Conservation (phyloP, 1,140 invertebrate species). For the Ctenoplectra terminalis region DNA sequence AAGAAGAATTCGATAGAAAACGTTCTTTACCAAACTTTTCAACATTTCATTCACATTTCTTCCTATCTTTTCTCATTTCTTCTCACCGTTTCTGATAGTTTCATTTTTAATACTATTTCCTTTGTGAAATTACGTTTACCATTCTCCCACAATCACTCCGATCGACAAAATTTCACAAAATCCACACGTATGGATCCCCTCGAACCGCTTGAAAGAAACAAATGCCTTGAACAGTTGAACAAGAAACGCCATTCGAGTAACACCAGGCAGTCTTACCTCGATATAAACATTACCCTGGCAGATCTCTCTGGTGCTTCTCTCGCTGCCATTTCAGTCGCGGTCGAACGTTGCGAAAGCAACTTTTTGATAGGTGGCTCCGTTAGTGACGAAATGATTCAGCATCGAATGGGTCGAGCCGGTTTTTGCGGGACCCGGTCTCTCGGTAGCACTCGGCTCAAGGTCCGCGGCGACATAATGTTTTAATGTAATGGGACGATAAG, state of each 20-base stretch:
- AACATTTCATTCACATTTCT: no score
- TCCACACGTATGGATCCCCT: not conserved
- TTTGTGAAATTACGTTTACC: not conserved
- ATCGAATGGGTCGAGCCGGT: slow-evolving; percentile 27
- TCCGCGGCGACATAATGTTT: slow-evolving; percentile 32
- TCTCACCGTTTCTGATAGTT: no score
- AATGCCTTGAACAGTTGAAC: not conserved
- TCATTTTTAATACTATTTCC: not conserved
- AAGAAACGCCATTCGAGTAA: not conserved
- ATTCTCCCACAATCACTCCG: not conserved
- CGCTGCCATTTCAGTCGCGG: not conserved
- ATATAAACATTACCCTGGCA: slow-evolving; percentile 6
- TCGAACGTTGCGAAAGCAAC: slow-evolving; percentile 5
- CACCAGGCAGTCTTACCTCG: not conserved
- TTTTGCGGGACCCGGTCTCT: slow-evolving; percentile 8
- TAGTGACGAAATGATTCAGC: slow-evolving; percentile 51
- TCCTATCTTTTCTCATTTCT: no score
- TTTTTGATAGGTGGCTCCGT: slow-evolving; percentile 39
- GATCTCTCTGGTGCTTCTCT: not conserved
- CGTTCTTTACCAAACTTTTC: no score
- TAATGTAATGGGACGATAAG: slow-evolving; percentile 37
- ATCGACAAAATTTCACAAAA: not conserved
- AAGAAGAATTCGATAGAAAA: no score
- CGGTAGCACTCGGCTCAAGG: slow-evolving; percentile 4
- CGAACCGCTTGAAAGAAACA: not conserved